These are phyloP conservation scores for Bombus turneri DNA, from an alignment of 1,140 invertebrate genomes.

Conservation along the genomic window DNA sequence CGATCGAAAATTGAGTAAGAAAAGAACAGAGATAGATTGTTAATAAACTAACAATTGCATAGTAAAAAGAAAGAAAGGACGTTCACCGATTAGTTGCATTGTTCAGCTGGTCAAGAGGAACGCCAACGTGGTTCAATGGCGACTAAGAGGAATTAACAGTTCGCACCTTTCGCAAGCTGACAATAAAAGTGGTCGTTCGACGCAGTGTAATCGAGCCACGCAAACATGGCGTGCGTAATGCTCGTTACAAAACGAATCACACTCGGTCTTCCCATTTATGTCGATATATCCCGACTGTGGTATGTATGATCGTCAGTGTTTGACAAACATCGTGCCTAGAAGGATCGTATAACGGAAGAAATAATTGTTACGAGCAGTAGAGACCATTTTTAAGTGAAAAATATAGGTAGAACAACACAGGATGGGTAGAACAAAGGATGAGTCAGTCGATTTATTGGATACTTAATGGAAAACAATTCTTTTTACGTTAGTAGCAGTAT, in stretches of 20 bases:
- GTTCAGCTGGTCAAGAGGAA: slow-evolving; percentile 61
- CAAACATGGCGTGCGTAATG: slow-evolving; percentile 14
- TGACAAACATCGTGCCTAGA: neutral
- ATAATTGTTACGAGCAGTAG: neutral
- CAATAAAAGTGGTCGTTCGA: slow-evolving; percentile 68
- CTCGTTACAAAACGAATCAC: slow-evolving; percentile 19
- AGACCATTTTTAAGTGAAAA: neutral
- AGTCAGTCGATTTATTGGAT: neutral
- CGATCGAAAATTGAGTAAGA: neutral
- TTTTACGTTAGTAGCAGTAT: too few relatives aligned
- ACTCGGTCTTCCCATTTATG: slow-evolving; percentile 6
- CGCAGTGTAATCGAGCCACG: slow-evolving; percentile 18
- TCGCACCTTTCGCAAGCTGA: slow-evolving; percentile 63
- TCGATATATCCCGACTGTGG: neutral
- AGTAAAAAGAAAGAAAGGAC: slow-evolving; percentile 29
- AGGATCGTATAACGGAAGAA: neutral
- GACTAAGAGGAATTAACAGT: slow-evolving; percentile 47
- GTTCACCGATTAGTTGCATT: slow-evolving; percentile 62
- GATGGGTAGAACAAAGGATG: neutral
- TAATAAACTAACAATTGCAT: slow-evolving; percentile 1
- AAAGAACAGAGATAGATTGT: neutral
- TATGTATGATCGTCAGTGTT: neutral
- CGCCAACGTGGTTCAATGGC: slow-evolving; percentile 56
- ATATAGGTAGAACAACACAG: neutral
- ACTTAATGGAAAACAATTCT: too few relatives aligned